A percentile compares a stretch with the other conserved stretches of the same genome.
Conservation (phyloP, 1,140 invertebrate genomes). For the Tetranychus urticae region DNA sequence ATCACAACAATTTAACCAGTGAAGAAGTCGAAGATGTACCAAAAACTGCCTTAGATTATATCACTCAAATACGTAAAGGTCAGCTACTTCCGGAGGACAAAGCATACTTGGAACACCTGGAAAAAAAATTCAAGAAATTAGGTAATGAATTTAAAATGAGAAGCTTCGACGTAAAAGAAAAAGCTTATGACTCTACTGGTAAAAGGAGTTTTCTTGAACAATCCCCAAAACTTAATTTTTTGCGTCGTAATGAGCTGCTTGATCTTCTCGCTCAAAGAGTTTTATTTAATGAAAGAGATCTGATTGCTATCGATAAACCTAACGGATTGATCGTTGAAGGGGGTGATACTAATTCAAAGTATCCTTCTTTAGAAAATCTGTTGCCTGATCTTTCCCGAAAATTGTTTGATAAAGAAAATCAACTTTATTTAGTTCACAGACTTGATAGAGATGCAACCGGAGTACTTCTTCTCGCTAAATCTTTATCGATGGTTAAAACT, state of each 20-base stretch:
- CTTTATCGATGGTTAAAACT: conserved; percentile 18
- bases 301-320: conserved; percentile 26
- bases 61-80: not conserved
- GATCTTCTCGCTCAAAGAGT: conserved; percentile 1
- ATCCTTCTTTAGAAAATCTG: conserved; percentile 19
- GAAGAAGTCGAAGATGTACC: not conserved
- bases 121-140: conserved; percentile 1
- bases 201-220: conserved; percentile 16
- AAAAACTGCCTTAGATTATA: conserved; percentile 5
- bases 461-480: conserved; percentile 16
- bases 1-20: not conserved
- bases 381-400: conserved; percentile 16
- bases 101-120: not conserved
- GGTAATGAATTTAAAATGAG: conserved; percentile 5
- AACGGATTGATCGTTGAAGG: conserved; percentile 25
- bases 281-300: conserved; percentile 15
- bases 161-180: not conserved
- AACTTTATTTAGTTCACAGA: conserved; percentile 25
- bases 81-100: not conserved
- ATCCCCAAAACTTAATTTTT: conserved; percentile 13
- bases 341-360: conserved; percentile 12
- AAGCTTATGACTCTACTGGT: conserved; percentile 15
- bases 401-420: conserved; percentile 1
- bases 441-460: conserved; percentile 30
- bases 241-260: conserved; percentile 11